Percentiles rank a stretch among this genome's conserved stretches.
phyloP scores from a whole-genome alignment of 1,140 invertebrate species.

The Aphidius ervi region DNA sequence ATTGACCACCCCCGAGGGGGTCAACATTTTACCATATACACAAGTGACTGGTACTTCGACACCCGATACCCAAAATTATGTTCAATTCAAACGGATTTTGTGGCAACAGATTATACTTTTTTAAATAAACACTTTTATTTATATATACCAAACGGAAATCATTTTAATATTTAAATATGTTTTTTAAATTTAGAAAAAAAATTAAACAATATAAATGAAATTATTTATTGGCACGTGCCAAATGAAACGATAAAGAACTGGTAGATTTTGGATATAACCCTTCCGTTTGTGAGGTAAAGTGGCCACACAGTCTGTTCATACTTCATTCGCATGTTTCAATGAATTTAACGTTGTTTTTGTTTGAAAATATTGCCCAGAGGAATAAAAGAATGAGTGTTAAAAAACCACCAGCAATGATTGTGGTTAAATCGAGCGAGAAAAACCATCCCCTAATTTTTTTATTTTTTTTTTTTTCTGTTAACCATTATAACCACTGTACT shows the following conservation, averaged over 20 bases:
- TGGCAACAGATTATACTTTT: constrained; percentile 38
- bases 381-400: constrained; percentile 23
- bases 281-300: not conserved
- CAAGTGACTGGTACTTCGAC: constrained; percentile 36
- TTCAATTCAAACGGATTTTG: constrained; percentile 53
- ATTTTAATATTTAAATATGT: constrained; percentile 3
- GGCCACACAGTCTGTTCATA: not conserved
- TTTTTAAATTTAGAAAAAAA: not conserved
- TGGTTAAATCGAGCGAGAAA: constrained; percentile 20
- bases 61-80: constrained; percentile 51
- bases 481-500: not conserved
- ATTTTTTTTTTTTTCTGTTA: too few species aligned
- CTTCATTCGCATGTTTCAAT: not conserved
- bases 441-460: not conserved
- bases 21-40: constrained; percentile 9
- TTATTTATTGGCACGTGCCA: constrained; percentile 43
- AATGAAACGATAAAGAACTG: not conserved
- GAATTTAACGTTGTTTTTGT: constrained; percentile 1
- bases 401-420: constrained; percentile 38
- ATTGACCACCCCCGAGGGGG: constrained; percentile 21
- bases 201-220: not conserved
- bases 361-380: not conserved
- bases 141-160: not conserved
- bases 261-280: not conserved
- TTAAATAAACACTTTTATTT: constrained; percentile 5